Evolutionary conservation across 2,113 vertebrate genomes (phyloP), one percentile per base, ranked within the genome.

Genomic region (Bujurquina vittata): DNA sequence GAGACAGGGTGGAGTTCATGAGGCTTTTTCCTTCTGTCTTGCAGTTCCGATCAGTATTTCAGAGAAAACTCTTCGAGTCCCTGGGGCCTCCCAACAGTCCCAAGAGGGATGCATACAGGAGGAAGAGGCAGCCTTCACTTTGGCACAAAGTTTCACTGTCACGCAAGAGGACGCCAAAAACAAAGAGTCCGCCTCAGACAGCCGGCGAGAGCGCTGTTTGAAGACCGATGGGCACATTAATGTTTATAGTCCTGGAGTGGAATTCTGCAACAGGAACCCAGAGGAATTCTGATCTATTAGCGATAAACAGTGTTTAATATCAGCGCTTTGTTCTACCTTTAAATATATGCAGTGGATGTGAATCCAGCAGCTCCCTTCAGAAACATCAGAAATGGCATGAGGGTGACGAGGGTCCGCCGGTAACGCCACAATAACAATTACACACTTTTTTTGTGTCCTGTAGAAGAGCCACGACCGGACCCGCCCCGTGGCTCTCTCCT

Each of bases 31-130:
- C 10, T 26, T 26, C 26, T 26, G 26, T 86, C 31, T 75, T 80
- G 35, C 78, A 88, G 87, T 84, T 91, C 49, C 56, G 89, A 18
- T 65, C 73, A 0, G 65, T 91, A 4, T 91, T 88, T 75, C 88
- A 88, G 61, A 91, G 74, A 26, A 91, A 61, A 26, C 78, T 90
- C 12, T 22, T 84, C 2, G 55, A 89, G 52, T 67, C 87, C 52
- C 58, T 90, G 59, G 82, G 86, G 2, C 20, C 58, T 17, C 89
- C 86, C 22, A 10, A 82, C 74, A 87, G 83, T 52, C 81, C 59
- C 1, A 87, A 63, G 76, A 90, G 84, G n/a, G 67, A 87, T 1
- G 54, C 69, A 3, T 79, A 84, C 12, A 86, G 91, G 52, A 91
- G 56, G 52, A 91, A 85, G 85, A 56, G 33, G 29, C 78, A 55